Percentiles rank a stretch among this genome's conserved stretches.
Evolutionary conservation across 2,113 vertebrate species (phyloP).

Genomic region (Atlantisia rogersi): DNA sequence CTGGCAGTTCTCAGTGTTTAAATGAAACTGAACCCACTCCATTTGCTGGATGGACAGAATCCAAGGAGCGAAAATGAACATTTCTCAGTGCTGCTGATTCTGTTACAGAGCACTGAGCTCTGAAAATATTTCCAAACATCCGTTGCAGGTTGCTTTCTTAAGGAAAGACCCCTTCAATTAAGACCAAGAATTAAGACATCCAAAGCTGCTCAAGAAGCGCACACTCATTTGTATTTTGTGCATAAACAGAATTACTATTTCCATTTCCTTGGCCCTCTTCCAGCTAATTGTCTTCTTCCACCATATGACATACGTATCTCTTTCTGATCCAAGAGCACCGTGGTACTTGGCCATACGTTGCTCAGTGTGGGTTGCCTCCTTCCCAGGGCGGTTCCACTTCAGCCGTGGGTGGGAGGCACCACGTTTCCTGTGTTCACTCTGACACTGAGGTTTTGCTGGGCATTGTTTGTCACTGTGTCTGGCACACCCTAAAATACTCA

Average conservation of each 20-base stretch:
- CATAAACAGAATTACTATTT: neutral
- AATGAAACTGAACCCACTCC: slow-evolving; percentile 13
- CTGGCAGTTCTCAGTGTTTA: slow-evolving; percentile 2
- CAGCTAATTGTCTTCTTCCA: neutral
- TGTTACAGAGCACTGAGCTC: neutral
- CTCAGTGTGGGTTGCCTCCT: neutral
- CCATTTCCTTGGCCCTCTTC: neutral
- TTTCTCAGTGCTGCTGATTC: neutral
- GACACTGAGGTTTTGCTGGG: neutral
- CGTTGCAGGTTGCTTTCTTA: neutral
- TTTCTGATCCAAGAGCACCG: neutral
- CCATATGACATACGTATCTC: neutral
- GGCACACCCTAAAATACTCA: neutral
- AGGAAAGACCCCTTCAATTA: neutral
- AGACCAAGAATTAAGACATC: neutral
- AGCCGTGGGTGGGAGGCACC: neutral
- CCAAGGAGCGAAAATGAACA: slow-evolving; percentile 20
- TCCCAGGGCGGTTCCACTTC: neutral
- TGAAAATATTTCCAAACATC: neutral
- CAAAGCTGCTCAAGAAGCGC: neutral
- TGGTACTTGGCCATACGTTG: neutral
- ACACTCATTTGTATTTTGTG: neutral
- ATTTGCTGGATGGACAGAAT: slow-evolving; percentile 14
- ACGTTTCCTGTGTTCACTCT: accelerated
- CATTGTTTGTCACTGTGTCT: neutral